These are phyloP conservation scores for Philaenus spumarius DNA, from an alignment of 1,140 invertebrate genomes.

Conservation along the genomic window DNA sequence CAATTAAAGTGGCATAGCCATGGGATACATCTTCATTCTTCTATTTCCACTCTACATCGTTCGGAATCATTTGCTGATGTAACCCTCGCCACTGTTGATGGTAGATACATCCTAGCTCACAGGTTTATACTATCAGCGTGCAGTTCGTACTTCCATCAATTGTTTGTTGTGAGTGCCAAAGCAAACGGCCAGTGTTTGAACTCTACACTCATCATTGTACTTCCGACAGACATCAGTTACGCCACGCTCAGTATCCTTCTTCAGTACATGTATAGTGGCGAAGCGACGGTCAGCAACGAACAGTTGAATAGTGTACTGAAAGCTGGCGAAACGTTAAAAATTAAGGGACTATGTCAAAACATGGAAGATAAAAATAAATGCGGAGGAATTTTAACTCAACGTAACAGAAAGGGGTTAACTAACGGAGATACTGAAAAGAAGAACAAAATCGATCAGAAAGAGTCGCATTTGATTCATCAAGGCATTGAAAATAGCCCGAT, in stretches of 20 bases:
- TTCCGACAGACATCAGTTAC: constrained; percentile 72
- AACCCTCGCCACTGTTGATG: constrained; percentile 70
- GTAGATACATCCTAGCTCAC: constrained; percentile 74
- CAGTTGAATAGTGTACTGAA: constrained; percentile 68
- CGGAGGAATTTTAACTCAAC: constrained; percentile 34
- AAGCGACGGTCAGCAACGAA: constrained; percentile 77
- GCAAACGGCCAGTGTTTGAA: constrained; percentile 42
- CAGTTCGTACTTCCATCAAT: constrained; percentile 51
- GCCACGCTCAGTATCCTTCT: constrained; percentile 70
- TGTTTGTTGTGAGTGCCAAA: constrained; percentile 47
- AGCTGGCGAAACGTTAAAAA: constrained; percentile 69
- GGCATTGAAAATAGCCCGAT: too few relatives aligned
- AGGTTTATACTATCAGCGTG: constrained; percentile 80
- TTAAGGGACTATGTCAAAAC: constrained; percentile 39
- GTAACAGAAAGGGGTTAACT: constrained; percentile 9
- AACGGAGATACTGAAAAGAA: too few relatives aligned
- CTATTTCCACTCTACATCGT: constrained; percentile 66
- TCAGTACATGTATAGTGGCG: constrained; percentile 82
- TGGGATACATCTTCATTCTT: constrained; percentile 67
- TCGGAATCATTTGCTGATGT: constrained; percentile 80
- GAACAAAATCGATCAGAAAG: too few relatives aligned
- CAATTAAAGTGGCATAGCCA: constrained; percentile 83
- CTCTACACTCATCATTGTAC: constrained; percentile 61
- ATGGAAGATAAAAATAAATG: constrained; percentile 38
- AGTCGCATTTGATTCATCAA: too few relatives aligned